Evolutionary conservation across 1,140 invertebrate genomes (phyloP).

Genomic region (Proales similis): DNA sequence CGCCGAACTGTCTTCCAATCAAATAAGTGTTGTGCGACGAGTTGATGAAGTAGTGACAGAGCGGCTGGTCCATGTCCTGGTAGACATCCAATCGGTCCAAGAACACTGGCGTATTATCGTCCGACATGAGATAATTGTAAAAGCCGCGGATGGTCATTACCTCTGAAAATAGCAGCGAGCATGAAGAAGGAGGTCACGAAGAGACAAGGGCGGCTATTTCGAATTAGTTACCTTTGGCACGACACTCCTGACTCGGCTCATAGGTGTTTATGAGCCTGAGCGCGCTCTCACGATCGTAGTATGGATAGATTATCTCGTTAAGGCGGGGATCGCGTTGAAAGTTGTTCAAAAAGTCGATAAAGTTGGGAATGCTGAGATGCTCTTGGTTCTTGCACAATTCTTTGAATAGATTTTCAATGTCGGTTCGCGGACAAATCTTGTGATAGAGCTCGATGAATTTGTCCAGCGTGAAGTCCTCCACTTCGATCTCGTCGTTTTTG

Average conservation of each 20-base stretch:
- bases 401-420: conserved; percentile 95
- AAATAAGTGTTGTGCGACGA: conserved; percentile 86
- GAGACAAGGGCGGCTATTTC: too few species aligned
- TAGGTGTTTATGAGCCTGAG: conserved; percentile 86
- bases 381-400: conserved; percentile 66
- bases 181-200: background rate
- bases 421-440: conserved; percentile 96
- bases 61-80: conserved; percentile 94
- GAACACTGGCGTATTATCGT: conserved; percentile 97
- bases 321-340: conserved; percentile 94
- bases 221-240: too few species aligned
- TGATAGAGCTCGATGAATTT: conserved; percentile 97
- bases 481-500: conserved; percentile 87
- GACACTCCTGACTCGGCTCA: conserved; percentile 74
- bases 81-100: conserved; percentile 90
- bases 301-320: conserved; percentile 96
- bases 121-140: conserved; percentile 94
- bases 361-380: conserved; percentile 72
- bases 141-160: conserved; percentile 85
- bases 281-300: conserved; percentile 89
- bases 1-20: conserved; percentile 80
- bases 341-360: conserved; percentile 92
- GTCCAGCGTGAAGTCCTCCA: conserved; percentile 89
- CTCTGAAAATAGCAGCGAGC: conserved; percentile 52
- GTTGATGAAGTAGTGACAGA: conserved; percentile 97